phyloP scores from a whole-genome alignment of 2,888 invertebrate species.

The Leptura quadrifasciata region DNA sequence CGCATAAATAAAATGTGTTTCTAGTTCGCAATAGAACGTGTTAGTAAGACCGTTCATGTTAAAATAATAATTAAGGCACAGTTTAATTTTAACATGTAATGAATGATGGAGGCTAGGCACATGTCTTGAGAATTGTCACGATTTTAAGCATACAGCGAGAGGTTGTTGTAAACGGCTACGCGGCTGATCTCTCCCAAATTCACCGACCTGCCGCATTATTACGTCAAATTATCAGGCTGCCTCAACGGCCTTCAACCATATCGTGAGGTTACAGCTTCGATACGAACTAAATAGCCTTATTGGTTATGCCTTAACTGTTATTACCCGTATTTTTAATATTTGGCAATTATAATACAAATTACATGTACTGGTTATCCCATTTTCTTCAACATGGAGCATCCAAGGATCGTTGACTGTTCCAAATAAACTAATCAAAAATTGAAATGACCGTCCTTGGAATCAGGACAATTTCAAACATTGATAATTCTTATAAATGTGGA shows the following conservation, averaged over 20 bases:
- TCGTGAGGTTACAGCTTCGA: constrained; percentile 50
- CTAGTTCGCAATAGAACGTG: constrained; percentile 10
- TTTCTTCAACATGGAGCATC: not conserved
- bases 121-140: constrained; percentile 68
- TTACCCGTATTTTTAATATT: constrained; percentile 34
- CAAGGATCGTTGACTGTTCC: not conserved
- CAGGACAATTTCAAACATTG: no score
- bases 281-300: constrained; percentile 54
- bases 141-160: constrained; percentile 42
- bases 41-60: not conserved
- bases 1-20: not conserved
- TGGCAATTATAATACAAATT: not conserved
- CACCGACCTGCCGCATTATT: constrained; percentile 68
- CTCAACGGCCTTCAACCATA: constrained; percentile 57
- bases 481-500: no score
- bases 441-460: no score
- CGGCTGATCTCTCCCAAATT: constrained; percentile 62
- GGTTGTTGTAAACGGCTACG: constrained; percentile 54
- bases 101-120: constrained; percentile 68
- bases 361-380: not conserved
- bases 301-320: constrained; percentile 54
- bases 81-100: constrained; percentile 69
- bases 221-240: constrained; percentile 68
- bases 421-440: no score
- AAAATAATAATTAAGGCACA: constrained; percentile 53